Conservation (phyloP, 1,140 invertebrate species). For the Cydia pomonella region DNA sequence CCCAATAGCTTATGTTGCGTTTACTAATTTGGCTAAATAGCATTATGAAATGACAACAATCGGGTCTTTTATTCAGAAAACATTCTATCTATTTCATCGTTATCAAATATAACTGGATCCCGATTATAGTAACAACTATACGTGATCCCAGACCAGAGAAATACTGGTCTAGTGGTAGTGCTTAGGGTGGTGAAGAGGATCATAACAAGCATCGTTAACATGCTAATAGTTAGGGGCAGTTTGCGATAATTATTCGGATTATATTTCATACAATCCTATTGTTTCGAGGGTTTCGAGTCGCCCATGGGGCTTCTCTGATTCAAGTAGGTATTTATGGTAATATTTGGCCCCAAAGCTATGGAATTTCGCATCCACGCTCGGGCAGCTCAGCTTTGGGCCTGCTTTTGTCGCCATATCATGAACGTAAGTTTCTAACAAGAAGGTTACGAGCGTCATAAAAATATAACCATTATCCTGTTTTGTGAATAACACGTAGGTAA, state of each 20-base stretch:
- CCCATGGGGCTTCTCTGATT: not conserved
- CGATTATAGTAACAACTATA: not conserved
- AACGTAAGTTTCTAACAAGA: too few species aligned
- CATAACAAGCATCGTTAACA: not conserved
- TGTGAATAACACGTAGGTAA: too few species aligned
- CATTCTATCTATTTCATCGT: not conserved
- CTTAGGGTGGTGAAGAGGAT: not conserved
- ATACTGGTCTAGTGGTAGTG: not conserved
- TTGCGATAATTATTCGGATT: not conserved
- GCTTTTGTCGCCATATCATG: too few species aligned
- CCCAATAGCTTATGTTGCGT: slow-evolving; percentile 8
- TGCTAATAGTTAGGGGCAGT: slow-evolving; percentile 9
- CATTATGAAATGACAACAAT: slow-evolving; percentile 5
- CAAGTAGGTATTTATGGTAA: not conserved
- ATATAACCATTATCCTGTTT: too few species aligned
- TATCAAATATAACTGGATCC: not conserved
- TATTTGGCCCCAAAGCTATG: not conserved
- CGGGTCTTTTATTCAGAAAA: not conserved
- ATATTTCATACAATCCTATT: slow-evolving; percentile 9
- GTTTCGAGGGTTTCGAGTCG: not conserved
- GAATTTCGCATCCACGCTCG: not conserved
- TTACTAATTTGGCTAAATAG: slow-evolving; percentile 2
- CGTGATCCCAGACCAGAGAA: not conserved
- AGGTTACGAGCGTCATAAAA: too few species aligned
- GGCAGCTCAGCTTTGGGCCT: not conserved